Conservation (phyloP, 2,888 invertebrate genomes). For the Lydus trimaculatus region DNA sequence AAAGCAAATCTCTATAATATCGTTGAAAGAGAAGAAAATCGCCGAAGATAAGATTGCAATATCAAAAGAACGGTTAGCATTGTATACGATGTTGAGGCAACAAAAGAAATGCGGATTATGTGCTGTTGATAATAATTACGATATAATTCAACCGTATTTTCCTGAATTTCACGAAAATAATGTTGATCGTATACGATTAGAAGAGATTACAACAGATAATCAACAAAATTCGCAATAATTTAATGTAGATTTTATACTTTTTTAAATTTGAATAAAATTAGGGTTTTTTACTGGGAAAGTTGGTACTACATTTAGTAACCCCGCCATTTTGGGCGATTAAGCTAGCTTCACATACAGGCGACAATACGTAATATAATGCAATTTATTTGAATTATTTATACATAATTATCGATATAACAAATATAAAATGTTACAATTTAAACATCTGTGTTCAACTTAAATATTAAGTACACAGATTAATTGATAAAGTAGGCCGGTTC, state of each 20-base stretch:
- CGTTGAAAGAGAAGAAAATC: slow-evolving; percentile 67
- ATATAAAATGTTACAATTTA: slow-evolving; percentile 15
- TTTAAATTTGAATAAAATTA: not conserved
- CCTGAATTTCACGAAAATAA: slow-evolving; percentile 18
- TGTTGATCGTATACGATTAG: slow-evolving; percentile 16
- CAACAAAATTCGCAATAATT: not conserved
- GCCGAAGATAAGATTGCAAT: slow-evolving; percentile 68
- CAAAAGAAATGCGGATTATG: slow-evolving; percentile 56
- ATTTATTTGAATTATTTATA: slow-evolving; percentile 23
- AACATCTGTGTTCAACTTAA: slow-evolving; percentile 24
- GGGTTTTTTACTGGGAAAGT: not conserved
- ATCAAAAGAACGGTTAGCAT: slow-evolving; percentile 66
- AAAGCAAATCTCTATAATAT: slow-evolving; percentile 65
- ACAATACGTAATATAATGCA: not conserved
- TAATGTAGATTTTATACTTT: not conserved
- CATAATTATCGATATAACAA: slow-evolving; percentile 20
- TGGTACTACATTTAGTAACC: no score
- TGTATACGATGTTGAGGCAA: slow-evolving; percentile 65
- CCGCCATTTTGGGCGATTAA: no score
- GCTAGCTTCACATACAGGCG: not conserved
- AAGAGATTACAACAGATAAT: not conserved
- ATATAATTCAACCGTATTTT: slow-evolving; percentile 15
- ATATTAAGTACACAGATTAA: slow-evolving; percentile 39
- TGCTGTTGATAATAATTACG: slow-evolving; percentile 38
- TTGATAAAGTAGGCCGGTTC: slow-evolving; percentile 43